A percentile compares a stretch with the other conserved stretches of the same genome.
Evolutionary conservation across 2,113 vertebrate species (phyloP).

Genomic region (Typhlomys cinereus): DNA sequence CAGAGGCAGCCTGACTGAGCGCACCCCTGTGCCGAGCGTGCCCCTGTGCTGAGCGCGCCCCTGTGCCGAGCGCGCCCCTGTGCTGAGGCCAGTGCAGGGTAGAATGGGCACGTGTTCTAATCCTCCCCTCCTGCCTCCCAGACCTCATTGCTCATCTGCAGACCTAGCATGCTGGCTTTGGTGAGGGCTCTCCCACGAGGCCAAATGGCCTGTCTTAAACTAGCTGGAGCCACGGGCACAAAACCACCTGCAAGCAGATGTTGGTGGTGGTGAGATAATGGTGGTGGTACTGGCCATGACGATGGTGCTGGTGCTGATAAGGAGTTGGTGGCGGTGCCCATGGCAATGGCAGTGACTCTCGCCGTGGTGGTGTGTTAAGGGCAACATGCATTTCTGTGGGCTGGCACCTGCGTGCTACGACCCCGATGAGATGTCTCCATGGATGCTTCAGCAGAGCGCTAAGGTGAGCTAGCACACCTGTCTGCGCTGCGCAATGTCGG

Average conservation of each 20-base stretch:
- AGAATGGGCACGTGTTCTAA: background rate
- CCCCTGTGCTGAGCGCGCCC: too few species aligned
- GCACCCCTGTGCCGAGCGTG: too few species aligned
- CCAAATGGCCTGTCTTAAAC: background rate
- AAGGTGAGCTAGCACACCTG: too few species aligned
- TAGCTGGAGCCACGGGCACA: too few species aligned
- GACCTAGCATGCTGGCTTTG: background rate
- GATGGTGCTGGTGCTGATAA: background rate
- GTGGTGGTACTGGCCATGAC: background rate
- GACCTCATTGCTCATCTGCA: background rate
- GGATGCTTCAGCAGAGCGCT: background rate
- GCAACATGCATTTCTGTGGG: background rate
- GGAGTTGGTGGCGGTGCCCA: background rate
- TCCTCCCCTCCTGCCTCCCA: background rate
- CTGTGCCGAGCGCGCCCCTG: too few species aligned
- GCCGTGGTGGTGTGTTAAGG: fast-evolving
- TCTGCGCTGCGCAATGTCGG: too few species aligned
- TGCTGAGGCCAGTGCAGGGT: background rate
- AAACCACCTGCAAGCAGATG: too few species aligned
- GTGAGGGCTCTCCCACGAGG: too few species aligned
- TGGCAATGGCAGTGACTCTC: background rate
- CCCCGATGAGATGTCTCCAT: background rate
- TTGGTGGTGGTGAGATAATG: background rate
- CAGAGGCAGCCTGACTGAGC: background rate
- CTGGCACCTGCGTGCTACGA: background rate